Evolutionary conservation across 92 coral and sea anemone genomes (phyloP).

Genomic region (Porites rus): DNA sequence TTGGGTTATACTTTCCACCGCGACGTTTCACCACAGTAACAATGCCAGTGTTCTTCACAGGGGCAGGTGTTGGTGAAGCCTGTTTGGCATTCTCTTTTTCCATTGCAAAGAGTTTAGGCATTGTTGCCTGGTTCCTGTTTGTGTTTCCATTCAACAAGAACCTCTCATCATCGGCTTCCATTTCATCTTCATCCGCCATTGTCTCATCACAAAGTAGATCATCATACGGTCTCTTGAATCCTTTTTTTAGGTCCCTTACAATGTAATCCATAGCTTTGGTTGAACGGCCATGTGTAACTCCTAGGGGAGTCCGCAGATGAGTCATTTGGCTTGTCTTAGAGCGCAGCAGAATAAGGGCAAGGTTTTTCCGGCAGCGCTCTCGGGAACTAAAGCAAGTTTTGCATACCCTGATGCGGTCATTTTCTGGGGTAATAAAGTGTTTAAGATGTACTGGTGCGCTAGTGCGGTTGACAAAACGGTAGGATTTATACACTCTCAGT

Average conservation of each 20-base stretch:
- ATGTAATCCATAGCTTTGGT: constrained; percentile 87
- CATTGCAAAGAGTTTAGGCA: constrained; percentile 9
- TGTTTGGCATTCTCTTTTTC: constrained; percentile 14
- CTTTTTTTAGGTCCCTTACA: constrained; percentile 72
- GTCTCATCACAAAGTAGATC: constrained; percentile 90
- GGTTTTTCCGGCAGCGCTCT: constrained; percentile 92
- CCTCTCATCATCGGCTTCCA: constrained; percentile 71
- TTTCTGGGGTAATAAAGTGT: constrained; percentile 80
- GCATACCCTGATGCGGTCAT: constrained; percentile 91
- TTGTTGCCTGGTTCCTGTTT: not conserved
- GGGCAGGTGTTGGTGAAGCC: not conserved
- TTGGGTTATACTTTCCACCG: constrained; percentile 60
- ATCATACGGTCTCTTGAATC: constrained; percentile 79
- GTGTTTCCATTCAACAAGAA: constrained; percentile 44
- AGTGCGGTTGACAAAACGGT: constrained; percentile 88
- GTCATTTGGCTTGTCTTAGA: constrained; percentile 84
- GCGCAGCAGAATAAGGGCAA: constrained; percentile 85
- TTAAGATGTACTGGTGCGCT: constrained; percentile 89
- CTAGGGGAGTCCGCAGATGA: constrained; percentile 94
- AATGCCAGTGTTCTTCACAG: constrained; percentile 67
- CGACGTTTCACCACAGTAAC: constrained; percentile 79
- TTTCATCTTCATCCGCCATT: constrained; percentile 83
- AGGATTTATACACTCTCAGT: constrained; percentile 88
- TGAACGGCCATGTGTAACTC: constrained; percentile 82
- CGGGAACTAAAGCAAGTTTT: constrained; percentile 92